Conservation (phyloP, 2,797 vertebrate species). For the Megaceryle alcyon region DNA sequence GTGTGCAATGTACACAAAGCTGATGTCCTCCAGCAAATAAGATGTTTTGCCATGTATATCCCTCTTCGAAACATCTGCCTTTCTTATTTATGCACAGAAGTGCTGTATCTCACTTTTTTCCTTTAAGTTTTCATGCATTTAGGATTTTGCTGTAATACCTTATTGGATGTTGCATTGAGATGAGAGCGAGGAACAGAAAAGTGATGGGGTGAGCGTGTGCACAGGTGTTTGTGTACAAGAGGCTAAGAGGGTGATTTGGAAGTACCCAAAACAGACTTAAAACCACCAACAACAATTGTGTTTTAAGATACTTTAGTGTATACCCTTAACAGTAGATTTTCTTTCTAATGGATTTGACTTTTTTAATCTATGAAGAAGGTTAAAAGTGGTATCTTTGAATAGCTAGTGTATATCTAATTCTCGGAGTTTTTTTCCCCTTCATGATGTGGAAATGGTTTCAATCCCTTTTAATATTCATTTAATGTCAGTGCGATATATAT, state of each 20-base stretch:
- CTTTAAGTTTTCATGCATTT: background rate
- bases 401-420: conserved; percentile 23
- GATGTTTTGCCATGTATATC: background rate
- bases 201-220: background rate
- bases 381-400: conserved; percentile 38
- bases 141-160: background rate
- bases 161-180: background rate
- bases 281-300: background rate
- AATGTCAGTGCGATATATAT: conserved; percentile 76
- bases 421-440: conserved; percentile 25
- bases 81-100: conserved; percentile 19
- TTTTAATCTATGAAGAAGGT: conserved; percentile 43
- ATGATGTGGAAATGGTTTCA: conserved; percentile 62
- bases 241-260: background rate
- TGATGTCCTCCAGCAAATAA: background rate
- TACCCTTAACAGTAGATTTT: background rate
- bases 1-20: background rate
- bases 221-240: background rate
- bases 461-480: conserved; percentile 75
- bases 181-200: background rate
- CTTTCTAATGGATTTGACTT: conserved; percentile 14
- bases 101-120: background rate
- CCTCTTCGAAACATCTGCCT: conserved; percentile 17
- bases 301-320: background rate
- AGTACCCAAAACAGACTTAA: background rate